Conservation (phyloP, 2,888 invertebrate genomes). For the Opisthograptis luteolata region DNA sequence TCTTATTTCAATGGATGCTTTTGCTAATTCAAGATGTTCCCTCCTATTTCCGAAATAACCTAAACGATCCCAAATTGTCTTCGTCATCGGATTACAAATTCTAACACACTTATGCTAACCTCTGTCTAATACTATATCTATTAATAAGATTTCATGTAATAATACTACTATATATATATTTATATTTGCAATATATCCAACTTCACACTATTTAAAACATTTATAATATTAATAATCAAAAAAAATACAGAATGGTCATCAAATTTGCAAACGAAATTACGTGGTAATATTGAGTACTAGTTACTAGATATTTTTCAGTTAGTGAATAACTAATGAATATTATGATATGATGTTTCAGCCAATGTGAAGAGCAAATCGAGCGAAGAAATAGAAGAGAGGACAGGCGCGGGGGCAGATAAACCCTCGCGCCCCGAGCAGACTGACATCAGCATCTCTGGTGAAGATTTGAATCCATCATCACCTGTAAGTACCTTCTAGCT, state of each 20-base stretch:
- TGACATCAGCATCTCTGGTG: slow-evolving; percentile 74
- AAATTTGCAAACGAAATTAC: no score
- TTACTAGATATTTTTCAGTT: not conserved
- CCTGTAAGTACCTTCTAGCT: slow-evolving; percentile 55
- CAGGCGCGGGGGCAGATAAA: slow-evolving; percentile 63
- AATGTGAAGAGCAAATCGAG: slow-evolving; percentile 56
- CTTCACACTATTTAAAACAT: no score
- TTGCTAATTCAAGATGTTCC: slow-evolving; percentile 46
- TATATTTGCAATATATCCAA: no score
- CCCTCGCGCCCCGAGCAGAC: slow-evolving; percentile 71
- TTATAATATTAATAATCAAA: no score
- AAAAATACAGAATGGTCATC: no score
- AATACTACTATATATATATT: no score
- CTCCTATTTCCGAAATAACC: slow-evolving; percentile 41
- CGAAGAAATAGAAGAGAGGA: slow-evolving; percentile 56
- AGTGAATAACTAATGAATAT: slow-evolving; percentile 25
- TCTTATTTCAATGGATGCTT: slow-evolving; percentile 56
- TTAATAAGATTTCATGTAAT: no score
- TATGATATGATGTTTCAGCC: slow-evolving; percentile 57
- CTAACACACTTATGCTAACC: slow-evolving; percentile 1
- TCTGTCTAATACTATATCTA: no score
- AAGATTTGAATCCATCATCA: slow-evolving; percentile 61
- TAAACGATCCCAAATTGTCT: slow-evolving; percentile 44
- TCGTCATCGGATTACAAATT: slow-evolving; percentile 44
- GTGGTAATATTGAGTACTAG: no score